Conservation (phyloP, 2,888 invertebrate genomes). For the Torymus tubicola region DNA sequence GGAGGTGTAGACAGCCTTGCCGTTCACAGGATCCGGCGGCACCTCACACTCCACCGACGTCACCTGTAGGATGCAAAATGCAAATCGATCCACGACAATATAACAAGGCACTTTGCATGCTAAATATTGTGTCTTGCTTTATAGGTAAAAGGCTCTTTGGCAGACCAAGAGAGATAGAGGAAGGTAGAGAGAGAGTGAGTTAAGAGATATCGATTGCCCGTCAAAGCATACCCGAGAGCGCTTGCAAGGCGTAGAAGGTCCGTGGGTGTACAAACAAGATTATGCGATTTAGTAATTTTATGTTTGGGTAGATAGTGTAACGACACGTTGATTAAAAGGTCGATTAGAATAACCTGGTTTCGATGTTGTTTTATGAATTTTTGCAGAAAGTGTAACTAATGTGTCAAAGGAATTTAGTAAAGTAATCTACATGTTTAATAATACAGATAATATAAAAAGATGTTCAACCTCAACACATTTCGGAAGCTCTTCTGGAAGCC, state of each 20-base stretch:
- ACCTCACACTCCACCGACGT: conserved; percentile 95
- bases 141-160: conserved; percentile 2
- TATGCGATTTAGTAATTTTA: not conserved
- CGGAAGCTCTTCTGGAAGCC: conserved; percentile 93
- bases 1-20: conserved; percentile 94
- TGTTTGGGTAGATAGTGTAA: not conserved
- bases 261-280: not conserved
- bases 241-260: too few species aligned
- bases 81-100: conserved; percentile 27
- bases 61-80: conserved; percentile 76
- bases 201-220: conserved; percentile 18
- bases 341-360: too few species aligned
- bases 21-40: conserved; percentile 94
- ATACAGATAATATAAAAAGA: conserved; percentile 18
- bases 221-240: conserved; percentile 1
- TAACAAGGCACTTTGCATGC: conserved; percentile 40
- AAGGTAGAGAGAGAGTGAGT: not conserved
- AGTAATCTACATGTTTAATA: not conserved
- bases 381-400: too few species aligned
- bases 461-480: conserved; percentile 85
- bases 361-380: too few species aligned
- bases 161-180: too few species aligned
- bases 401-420: too few species aligned
- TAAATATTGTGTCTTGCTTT: not conserved
- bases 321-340: too few species aligned